Conservation (phyloP, 2,113 vertebrate genomes). For the Apodemus sylvaticus region DNA sequence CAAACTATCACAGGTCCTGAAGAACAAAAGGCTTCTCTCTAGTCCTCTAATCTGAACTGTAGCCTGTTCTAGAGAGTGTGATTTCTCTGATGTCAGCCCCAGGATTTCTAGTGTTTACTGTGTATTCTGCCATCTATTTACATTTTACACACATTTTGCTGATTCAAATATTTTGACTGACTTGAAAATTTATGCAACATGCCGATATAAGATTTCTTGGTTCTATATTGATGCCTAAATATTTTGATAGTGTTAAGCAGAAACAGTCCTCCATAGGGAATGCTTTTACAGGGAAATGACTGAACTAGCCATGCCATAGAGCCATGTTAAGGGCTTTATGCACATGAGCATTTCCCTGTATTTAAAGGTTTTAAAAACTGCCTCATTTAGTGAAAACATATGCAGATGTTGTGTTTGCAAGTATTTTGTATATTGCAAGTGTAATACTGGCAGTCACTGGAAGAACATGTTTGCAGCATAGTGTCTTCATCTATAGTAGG, state of each 20-base stretch:
- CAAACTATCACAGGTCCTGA: neutral
- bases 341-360: neutral
- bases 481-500: neutral
- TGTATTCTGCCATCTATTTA: neutral
- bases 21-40: neutral
- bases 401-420: neutral
- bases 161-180: constrained; percentile 29
- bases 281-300: neutral
- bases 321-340: neutral
- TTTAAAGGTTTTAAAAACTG: neutral
- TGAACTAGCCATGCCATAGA: neutral
- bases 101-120: neutral
- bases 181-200: neutral
- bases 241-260: neutral
- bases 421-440: neutral
- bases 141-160: neutral
- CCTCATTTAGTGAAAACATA: neutral
- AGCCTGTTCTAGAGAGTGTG: neutral
- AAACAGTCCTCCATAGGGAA: neutral
- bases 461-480: neutral
- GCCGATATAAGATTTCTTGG: neutral
- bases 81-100: neutral
- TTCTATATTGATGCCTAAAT: neutral
- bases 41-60: neutral
- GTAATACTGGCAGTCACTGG: neutral